Evolutionary conservation across 2,888 invertebrate species (phyloP), one percentile per base, ranked within the genome.

Genomic region (Nudaria mundana): DNA sequence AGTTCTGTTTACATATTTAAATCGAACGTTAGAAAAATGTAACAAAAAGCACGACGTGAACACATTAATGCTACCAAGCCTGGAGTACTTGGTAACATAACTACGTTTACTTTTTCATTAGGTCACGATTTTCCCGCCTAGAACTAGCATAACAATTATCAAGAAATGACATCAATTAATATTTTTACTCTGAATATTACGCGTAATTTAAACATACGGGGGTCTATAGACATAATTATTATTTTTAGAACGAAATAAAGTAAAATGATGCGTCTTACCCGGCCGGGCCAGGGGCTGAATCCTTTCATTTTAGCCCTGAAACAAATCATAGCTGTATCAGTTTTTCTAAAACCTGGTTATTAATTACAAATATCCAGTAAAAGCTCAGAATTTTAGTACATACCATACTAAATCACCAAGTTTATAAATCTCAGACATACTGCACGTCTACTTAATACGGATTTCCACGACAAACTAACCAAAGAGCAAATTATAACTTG

Each of bases 251-350:
- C 16, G 37, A 47, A 55, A 56, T 63, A 66, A 52, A 60, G 64
- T 71, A 71, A 58, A 70, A 59, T 54, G 63, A 71, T 68, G 71
- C 80, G 77, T 93, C 95, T 94, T 92, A 98, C 97, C 93, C 96
- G 95, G 87, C 97, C 97, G 52, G 98, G 98, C 98, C 98, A 98
- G 54, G 97, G 96, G 59, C 97, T 95, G 90, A 96, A 98, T 63
- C 97, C 96, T 91, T 97, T 98, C 97, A 98, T 97, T 92, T 97
- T 98, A 43, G 98, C 97, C 98, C 98, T 98, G 92, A 72, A 88
- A 88, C 86, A 87, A 87, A 72, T 43, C 53, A 60, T 45, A 22
- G 35, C 52, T 34, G 15, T 34, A 42, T 68, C 66, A 63, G 29
- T 45, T 33, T 31, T 46, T 48, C 36, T 30, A 14, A 1, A 48